Evolutionary conservation across 2,113 vertebrate genomes (phyloP).

Genomic region (Pycnonotus jocosus): DNA sequence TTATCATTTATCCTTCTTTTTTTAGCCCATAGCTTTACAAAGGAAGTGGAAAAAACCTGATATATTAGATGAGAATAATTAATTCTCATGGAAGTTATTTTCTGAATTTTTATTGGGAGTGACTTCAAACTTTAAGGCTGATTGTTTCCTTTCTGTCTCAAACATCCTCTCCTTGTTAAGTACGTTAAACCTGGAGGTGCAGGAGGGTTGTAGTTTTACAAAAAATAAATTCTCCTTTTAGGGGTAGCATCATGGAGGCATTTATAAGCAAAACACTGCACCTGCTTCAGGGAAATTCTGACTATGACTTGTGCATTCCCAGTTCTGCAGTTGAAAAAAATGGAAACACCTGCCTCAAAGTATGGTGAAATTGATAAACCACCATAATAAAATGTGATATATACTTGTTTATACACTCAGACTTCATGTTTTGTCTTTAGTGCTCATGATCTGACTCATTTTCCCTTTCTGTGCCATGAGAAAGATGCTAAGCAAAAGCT

Average conservation of each 20-base stretch:
- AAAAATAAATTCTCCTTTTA: neutral
- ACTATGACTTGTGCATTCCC: neutral
- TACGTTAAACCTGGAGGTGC: neutral
- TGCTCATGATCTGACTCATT: neutral
- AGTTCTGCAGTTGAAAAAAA: neutral
- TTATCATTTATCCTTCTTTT: too few species aligned
- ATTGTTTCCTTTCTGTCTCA: neutral
- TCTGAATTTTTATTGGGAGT: neutral
- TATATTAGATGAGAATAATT: neutral
- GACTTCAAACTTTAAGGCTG: neutral
- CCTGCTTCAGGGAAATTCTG: neutral
- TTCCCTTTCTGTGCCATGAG: neutral
- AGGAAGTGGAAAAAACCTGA: neutral
- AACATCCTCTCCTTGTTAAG: neutral
- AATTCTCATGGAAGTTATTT: neutral
- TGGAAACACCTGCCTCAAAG: neutral
- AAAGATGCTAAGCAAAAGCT: conserved; percentile 33
- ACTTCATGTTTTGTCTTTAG: neutral
- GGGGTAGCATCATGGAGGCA: neutral
- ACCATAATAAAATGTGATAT: neutral
- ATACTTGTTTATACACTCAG: neutral
- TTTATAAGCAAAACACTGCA: neutral
- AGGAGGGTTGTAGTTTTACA: neutral
- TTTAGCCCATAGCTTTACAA: neutral
- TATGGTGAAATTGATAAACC: neutral